Conservation (phyloP, 2,888 invertebrate species). For the Aleiodes alternator region DNA sequence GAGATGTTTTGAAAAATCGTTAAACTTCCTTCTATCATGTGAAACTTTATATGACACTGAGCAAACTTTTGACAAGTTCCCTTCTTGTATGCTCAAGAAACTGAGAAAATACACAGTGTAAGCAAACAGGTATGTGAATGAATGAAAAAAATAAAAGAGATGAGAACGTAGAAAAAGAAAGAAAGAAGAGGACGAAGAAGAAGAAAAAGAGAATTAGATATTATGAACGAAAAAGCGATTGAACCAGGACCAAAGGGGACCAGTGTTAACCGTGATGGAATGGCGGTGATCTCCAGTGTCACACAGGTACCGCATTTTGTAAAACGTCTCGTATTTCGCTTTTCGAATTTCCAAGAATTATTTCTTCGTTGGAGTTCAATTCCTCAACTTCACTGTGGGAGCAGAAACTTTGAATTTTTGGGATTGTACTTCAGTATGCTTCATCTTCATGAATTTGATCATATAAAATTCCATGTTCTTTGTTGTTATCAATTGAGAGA, state of each 20-base stretch:
- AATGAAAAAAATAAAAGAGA: conserved; percentile 20
- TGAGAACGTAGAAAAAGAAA: conserved; percentile 12
- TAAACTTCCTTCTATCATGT: too few species aligned
- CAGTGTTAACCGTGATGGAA: conserved; percentile 60
- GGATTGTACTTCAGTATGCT: background rate
- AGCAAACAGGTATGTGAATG: conserved; percentile 9
- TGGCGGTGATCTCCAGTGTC: conserved; percentile 69
- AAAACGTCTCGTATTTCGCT: conserved; percentile 68
- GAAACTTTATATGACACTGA: too few species aligned
- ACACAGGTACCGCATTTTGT: conserved; percentile 61
- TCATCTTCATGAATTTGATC: conserved; percentile 20
- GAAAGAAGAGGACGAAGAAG: conserved; percentile 22
- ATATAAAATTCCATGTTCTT: background rate
- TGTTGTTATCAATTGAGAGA: background rate
- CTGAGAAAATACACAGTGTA: too few species aligned
- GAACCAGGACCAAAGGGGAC: conserved; percentile 23
- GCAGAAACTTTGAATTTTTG: background rate
- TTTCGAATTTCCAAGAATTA: conserved; percentile 68
- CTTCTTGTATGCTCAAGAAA: too few species aligned
- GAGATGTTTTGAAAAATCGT: too few species aligned
- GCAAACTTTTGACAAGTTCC: too few species aligned
- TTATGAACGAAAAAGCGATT: conserved; percentile 37
- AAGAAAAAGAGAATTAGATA: conserved; percentile 17
- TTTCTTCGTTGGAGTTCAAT: conserved; percentile 48
- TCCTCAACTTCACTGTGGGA: conserved; percentile 2